Evolutionary conservation across 2,888 invertebrate species (phyloP), one percentile per base, ranked within the genome.

Genomic region (Hoplodrina blanda): DNA sequence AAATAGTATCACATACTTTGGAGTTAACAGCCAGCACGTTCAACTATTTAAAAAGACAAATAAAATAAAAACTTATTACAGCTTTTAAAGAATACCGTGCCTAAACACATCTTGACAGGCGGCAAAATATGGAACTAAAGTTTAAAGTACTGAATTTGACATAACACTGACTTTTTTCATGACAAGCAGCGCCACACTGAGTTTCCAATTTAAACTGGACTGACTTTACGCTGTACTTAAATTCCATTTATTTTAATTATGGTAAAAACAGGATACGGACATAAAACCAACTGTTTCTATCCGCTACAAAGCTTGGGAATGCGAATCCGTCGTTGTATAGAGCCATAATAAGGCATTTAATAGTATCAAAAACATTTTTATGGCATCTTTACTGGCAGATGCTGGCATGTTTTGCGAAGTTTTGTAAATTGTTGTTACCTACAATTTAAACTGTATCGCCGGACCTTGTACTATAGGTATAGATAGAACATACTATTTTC

Each of bases 361-460:
- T 15, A 54, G 19, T 6, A 53, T 49, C 77, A 11, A 49, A 77
- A 71, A 60, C 57, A 79, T 82, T 64, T 78, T 50, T 55, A 78
- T 78, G 54, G 64, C 52, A 77, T 77, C 61, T 77, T 77, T 81
- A 62, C 7, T 33, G 33, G 73, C 77, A 65, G 72, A 62, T 77
- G 82, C 37, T 20, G 19, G 44, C 52, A 30, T 61, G 41, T 30
- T 50, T 50, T 17, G 57, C 60, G 17, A 25, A 20, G 46, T 69
- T 76, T 62, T 53, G 19, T 53, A 46, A 69, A 76, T 62, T 76
- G 52, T 62, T 76, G 52, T 60, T 62, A 44, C 46, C 46, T 46
- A 46, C 11, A 52, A 33, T 15, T n/a, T 44, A 44, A 53, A 57
- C 30, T n/a, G 37, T 46, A 17, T 11, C 41, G 4, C 13, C 20